A percentile compares a stretch with the other conserved stretches of the same genome.
Conservation (phyloP, 2,888 invertebrate genomes). For the Bellardia pandia region DNA sequence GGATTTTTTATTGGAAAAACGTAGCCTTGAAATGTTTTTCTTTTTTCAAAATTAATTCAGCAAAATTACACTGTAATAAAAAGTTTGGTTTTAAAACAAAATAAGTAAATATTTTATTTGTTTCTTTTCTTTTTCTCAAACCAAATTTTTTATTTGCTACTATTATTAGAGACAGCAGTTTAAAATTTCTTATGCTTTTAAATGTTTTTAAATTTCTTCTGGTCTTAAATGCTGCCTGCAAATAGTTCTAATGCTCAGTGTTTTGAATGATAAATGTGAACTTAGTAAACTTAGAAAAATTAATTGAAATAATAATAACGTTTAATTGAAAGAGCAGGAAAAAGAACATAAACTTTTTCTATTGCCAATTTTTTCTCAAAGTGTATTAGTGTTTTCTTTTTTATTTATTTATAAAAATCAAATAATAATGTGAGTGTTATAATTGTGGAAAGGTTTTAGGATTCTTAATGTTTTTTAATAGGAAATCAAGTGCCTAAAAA, state of each 20-base stretch:
- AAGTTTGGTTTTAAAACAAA: not conserved
- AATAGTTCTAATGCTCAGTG: not conserved
- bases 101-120: not conserved
- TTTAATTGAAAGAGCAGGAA: constrained; percentile 64
- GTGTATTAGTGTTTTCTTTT: constrained; percentile 76
- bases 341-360: constrained; percentile 77
- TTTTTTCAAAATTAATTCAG: not conserved
- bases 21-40: not conserved
- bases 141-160: not conserved
- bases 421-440: constrained; percentile 26
- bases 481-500: too few relatives aligned
- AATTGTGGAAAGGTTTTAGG: not conserved
- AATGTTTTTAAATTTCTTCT: not conserved
- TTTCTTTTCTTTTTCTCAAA: not conserved
- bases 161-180: not conserved
- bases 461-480: not conserved
- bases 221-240: not conserved
- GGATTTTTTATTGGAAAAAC: constrained; percentile 1
- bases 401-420: constrained; percentile 7
- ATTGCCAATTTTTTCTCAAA: constrained; percentile 83
- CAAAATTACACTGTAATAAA: constrained; percentile 37
- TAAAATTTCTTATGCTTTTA: not conserved
- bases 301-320: constrained; percentile 71
- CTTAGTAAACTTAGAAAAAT: constrained; percentile 75
- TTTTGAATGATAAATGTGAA: constrained; percentile 57